Base-by-base conservation (phyloP, 2,113 vertebrate species). In the Ranitomeya imitator region DNA sequence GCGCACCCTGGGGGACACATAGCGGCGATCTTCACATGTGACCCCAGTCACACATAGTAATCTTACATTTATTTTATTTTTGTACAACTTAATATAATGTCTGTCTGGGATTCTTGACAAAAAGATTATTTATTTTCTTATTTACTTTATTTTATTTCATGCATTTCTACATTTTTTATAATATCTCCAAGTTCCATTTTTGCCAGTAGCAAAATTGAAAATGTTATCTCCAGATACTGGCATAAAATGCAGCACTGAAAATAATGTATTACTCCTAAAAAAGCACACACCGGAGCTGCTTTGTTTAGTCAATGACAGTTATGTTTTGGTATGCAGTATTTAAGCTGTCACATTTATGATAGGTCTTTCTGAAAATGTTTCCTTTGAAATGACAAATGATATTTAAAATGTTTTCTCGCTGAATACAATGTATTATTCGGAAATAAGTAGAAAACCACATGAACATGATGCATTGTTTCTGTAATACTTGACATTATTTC, bases 291-390 rank as follows among this genome's bases (percentile, higher is more conserved):
- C 16, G 59, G 76, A 67, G 61, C 16, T 79, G 59, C 45, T 79
- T 79, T 86, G 76, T 86, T 86, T 86, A 86, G 84, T 63, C 59
- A 79, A 51, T 86, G 85, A 79, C 85, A 86, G 85, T 21, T 67
- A 65, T 86, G 60, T 78, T 86, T 86, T 86, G 85, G 74, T 65
- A 86, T 86, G 76, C 71, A 79, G 76, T 86, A 79, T 59, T 86
- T 86, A 86, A 86, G 74, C 71, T 86, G 85, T 86, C 85, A 86
- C 55, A 63, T 77, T 86, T 26, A 61, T 77, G 85, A 86, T 78
- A 21, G 73, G 85, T 65, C 73, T 78, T 79, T 54, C 57, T 78
- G 21, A 86, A 74, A 61, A 79, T 51, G 61, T 79, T 79, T 51
- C 51, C 60, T 86, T 78, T 86, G 55, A 78, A 78, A 78, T 78